Percentiles rank a stretch among this genome's conserved stretches.
Conservation (phyloP, 35 echinoderm and acorn worm genomes). For the Hemicentrotus pulcherrimus region DNA sequence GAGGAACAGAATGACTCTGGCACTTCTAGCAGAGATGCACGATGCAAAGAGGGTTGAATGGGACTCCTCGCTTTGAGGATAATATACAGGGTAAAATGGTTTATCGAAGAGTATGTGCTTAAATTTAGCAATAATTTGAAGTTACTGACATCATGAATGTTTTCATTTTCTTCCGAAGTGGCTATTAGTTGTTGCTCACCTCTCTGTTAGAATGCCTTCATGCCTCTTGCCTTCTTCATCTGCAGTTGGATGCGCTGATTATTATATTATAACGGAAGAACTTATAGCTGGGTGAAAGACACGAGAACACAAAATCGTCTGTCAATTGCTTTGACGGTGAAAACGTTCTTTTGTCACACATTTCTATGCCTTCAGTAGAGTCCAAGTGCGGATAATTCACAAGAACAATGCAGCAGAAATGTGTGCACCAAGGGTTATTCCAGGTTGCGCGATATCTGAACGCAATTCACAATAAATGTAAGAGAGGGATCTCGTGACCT, state of each 20-base stretch:
- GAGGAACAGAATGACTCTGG: neutral
- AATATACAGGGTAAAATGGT: too few species aligned
- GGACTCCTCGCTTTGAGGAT: neutral
- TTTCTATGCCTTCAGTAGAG: neutral
- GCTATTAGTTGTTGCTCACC: neutral
- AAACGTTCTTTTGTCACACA: neutral
- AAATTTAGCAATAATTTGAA: neutral
- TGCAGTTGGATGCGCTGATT: too few species aligned
- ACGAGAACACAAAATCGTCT: neutral
- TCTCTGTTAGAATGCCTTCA: too few species aligned
- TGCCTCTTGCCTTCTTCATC: too few species aligned
- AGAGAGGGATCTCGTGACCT: too few species aligned
- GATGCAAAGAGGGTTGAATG: neutral
- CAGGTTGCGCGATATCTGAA: too few species aligned
- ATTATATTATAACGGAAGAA: too few species aligned
- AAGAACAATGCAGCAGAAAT: neutral
- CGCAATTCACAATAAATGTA: too few species aligned
- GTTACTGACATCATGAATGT: neutral
- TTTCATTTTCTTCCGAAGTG: neutral
- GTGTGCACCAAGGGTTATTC: too few species aligned
- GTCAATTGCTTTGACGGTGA: neutral
- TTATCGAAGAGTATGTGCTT: neutral
- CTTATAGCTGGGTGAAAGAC: too few species aligned
- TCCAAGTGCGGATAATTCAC: neutral
- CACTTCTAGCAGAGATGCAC: neutral